These are phyloP conservation scores for Tupaia chinensis DNA, from an alignment of 2,113 vertebrate genomes.

Conservation along the genomic window DNA sequence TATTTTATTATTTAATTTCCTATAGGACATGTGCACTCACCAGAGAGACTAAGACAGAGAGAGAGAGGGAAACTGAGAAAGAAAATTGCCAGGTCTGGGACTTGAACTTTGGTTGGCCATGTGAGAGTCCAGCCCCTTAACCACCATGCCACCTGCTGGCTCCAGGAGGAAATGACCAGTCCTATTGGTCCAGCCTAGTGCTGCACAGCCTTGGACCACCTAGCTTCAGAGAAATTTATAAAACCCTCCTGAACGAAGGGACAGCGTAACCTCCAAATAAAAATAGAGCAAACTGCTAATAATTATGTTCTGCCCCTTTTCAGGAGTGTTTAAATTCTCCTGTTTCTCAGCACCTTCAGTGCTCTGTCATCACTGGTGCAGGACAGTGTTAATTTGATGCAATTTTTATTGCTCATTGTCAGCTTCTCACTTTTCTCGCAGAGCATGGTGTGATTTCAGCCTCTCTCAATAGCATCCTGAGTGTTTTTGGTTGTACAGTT, in stretches of 20 bases:
- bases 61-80: too few species aligned
- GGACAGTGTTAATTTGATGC: slow-evolving; percentile 57
- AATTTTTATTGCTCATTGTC: slow-evolving; percentile 55
- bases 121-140: too few species aligned
- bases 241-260: neutral
- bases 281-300: slow-evolving; percentile 52
- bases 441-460: slow-evolving; percentile 47
- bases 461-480: neutral
- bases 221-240: neutral
- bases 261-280: slow-evolving; percentile 19
- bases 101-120: too few species aligned
- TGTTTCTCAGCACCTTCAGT: slow-evolving; percentile 20
- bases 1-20: too few species aligned
- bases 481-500: neutral
- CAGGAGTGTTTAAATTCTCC: neutral
- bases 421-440: slow-evolving; percentile 63
- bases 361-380: neutral
- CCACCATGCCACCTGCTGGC: too few species aligned
- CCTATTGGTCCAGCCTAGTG: neutral
- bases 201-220: neutral
- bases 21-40: too few species aligned
- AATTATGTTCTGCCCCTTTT: slow-evolving; percentile 61
- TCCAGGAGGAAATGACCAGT: neutral
- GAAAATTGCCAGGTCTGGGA: too few species aligned
- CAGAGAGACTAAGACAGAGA: too few species aligned